Conservation (phyloP, 2,113 vertebrate genomes). For the Synchiropus splendidus region DNA sequence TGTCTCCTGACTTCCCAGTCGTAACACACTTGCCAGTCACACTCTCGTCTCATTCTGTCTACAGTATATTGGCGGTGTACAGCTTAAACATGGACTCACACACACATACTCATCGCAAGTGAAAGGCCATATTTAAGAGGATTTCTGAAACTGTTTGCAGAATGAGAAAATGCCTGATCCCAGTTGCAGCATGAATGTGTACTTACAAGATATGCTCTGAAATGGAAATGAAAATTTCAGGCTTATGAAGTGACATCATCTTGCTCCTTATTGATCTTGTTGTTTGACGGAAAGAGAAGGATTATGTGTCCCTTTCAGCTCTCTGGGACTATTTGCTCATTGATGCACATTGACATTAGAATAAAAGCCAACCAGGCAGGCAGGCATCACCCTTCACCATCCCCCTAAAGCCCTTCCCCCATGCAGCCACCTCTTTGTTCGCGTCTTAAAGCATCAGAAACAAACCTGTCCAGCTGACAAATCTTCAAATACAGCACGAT, state of each 20-base stretch:
- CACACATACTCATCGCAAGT: constrained; percentile 14
- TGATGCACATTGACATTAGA: constrained; percentile 56
- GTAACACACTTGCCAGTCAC: constrained; percentile 30
- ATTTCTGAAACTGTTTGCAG: constrained; percentile 38
- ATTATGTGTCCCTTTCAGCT: constrained; percentile 33
- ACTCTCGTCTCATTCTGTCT: constrained; percentile 39
- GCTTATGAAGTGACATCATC: constrained; percentile 19
- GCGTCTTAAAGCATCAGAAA: constrained; percentile 41
- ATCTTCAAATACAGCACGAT: constrained; percentile 30
- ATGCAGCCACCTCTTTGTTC: constrained; percentile 58
- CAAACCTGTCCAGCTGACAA: constrained; percentile 43
- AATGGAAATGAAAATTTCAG: constrained; percentile 19
- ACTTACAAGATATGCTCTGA: constrained; percentile 24
- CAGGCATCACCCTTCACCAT: constrained; percentile 44
- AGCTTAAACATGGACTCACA: constrained; percentile 27
- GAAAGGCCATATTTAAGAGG: constrained; percentile 51
- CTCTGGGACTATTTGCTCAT: constrained; percentile 52
- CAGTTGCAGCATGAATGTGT: too few relatives aligned
- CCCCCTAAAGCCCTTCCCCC: constrained; percentile 38
- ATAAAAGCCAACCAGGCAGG: constrained; percentile 51
- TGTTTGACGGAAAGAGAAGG: constrained; percentile 41
- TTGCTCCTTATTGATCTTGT: constrained; percentile 25
- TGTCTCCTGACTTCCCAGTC: constrained; percentile 49
- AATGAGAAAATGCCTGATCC: constrained; percentile 36
- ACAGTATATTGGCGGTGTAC: constrained; percentile 31